phyloP scores from a whole-genome alignment of 1,140 invertebrate species.

The Tetramorium alpestre region DNA sequence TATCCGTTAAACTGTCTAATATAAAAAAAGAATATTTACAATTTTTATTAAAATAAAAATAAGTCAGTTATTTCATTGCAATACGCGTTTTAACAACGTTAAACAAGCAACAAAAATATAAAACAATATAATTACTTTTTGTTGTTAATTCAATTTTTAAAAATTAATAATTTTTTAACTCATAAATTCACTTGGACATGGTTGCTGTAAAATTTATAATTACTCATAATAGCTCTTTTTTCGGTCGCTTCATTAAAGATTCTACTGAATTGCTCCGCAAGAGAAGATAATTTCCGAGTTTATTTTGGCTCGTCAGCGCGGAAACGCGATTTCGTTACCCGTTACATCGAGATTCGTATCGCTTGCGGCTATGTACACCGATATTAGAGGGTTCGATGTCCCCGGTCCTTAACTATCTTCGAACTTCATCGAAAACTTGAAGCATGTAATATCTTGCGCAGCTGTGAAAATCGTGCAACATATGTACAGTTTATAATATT shows the following conservation, averaged over 20 bases:
- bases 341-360: constrained; percentile 58
- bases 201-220: constrained; percentile 32
- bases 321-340: constrained; percentile 56
- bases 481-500: constrained; percentile 39
- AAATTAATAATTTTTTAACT: not conserved
- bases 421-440: constrained; percentile 50
- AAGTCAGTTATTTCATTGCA: not conserved
- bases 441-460: constrained; percentile 41
- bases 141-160: constrained; percentile 5
- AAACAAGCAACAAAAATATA: not conserved
- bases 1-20: not conserved
- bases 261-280: not conserved
- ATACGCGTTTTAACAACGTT: not conserved
- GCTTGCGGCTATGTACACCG: constrained; percentile 46
- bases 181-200: not conserved
- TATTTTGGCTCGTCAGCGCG: constrained; percentile 54
- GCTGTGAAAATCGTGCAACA: constrained; percentile 38
- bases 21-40: not conserved
- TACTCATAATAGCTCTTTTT: not conserved
- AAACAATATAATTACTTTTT: not conserved
- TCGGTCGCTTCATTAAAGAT: constrained; percentile 31
- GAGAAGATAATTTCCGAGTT: constrained; percentile 53
- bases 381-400: constrained; percentile 60
- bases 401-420: constrained; percentile 40
- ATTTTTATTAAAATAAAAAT: not conserved